Base-by-base conservation (phyloP, 2,888 invertebrate species). In the Eledone cirrhosa region DNA sequence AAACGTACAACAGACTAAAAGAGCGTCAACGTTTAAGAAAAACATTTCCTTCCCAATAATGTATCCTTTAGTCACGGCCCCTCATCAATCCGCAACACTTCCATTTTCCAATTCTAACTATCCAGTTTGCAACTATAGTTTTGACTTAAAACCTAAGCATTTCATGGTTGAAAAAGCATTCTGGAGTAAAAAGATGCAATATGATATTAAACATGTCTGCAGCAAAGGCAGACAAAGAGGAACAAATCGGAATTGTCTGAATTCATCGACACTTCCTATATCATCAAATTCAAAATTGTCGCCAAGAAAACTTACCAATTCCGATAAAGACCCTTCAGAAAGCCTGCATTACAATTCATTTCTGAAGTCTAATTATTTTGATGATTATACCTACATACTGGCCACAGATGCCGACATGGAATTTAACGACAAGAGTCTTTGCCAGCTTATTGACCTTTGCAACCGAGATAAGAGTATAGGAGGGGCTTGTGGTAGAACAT, bases 341-440 rank as follows among this genome's bases (percentile, higher is more conserved):
- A 41, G 5, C 41, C 11, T 11, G 11, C 41, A 41, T 5, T 0
- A 41, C 41, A 41, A 41, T 8, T 41, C 41, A 41, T 41, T 11
- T 5, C 11, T 41, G 41, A 41, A 41, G 0, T 41, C 41, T 11
- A 41, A 11, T 41, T 19, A 53, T 53, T 63, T 69, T 19, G 83
- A 83, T 48, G 82, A 83, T 41, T 78, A 80, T 69, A 84, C 85
- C 19, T 86, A 82, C 80, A 82, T 86, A 47, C 80, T 86, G 75
- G 85, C 85, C 22, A 86, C 85, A 0, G 85, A 86, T 53, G 85
- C 85, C 2, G 85, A 86, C 69, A 86, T 84, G 78, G 84, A 84
- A 74, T 85, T 86, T 77, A 80, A 79, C 63, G 84, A 84, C 24
- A 77, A 80, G 33, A 83, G 83, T 74, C 81, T 86, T 4, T 48